Evolutionary conservation across 2,888 invertebrate species (phyloP).

Genomic region (Xylota segnis): DNA sequence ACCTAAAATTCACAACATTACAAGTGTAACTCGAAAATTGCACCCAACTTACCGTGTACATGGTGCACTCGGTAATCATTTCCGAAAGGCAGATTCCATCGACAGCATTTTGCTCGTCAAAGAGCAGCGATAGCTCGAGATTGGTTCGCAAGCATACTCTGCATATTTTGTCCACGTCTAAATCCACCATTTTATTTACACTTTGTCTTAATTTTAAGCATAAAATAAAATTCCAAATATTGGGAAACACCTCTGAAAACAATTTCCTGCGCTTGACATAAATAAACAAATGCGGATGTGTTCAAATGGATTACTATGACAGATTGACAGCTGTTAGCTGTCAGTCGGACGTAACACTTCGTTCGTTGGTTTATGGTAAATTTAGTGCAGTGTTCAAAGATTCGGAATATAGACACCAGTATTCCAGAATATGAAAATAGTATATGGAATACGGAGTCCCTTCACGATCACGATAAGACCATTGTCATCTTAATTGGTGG

Average conservation of each 20-base stretch:
- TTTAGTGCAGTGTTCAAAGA: too few relatives aligned
- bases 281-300: neutral
- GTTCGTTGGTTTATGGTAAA: too few relatives aligned
- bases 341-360: neutral
- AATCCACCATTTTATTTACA: slow-evolving; percentile 49
- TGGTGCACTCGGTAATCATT: slow-evolving; percentile 82
- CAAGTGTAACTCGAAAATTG: neutral
- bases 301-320: neutral
- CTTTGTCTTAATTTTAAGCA: neutral
- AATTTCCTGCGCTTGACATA: neutral
- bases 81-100: slow-evolving; percentile 79
- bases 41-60: slow-evolving; percentile 77
- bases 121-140: slow-evolving; percentile 80
- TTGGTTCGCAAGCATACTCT: slow-evolving; percentile 82
- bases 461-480: too few relatives aligned
- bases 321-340: neutral
- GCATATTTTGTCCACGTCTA: slow-evolving; percentile 81
- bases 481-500: too few relatives aligned
- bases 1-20: slow-evolving; percentile 79
- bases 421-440: too few relatives aligned
- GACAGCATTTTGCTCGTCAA: slow-evolving; percentile 79
- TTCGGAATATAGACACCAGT: too few relatives aligned
- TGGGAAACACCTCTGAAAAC: neutral
- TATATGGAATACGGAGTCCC: too few relatives aligned
- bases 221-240: neutral